Evolutionary conservation across 1,140 invertebrate genomes (phyloP).

Genomic region (Littorina saxatilis): DNA sequence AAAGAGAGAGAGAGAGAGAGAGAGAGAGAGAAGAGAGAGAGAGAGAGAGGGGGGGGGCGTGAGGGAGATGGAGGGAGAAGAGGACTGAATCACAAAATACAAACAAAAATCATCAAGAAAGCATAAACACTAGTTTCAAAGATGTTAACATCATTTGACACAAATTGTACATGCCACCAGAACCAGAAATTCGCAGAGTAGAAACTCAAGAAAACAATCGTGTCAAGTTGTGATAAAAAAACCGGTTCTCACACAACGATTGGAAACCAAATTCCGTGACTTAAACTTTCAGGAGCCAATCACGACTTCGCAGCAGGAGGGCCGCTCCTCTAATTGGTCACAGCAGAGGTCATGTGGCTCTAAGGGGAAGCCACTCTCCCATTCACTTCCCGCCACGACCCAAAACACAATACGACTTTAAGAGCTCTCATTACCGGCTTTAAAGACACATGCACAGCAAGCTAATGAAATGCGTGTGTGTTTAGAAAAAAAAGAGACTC

Average conservation of each 20-base stretch:
- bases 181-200: too few relatives aligned
- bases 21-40: neutral
- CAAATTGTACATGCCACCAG: too few relatives aligned
- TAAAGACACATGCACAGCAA: neutral
- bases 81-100: too few relatives aligned
- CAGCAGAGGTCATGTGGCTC: slow-evolving; percentile 22
- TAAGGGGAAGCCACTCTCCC: neutral
- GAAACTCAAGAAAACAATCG: too few relatives aligned
- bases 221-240: too few relatives aligned
- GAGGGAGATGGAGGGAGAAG: neutral
- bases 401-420: slow-evolving; percentile 22
- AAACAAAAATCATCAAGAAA: too few relatives aligned
- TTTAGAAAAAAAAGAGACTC: slow-evolving; percentile 26
- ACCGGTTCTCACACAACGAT: too few relatives aligned
- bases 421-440: slow-evolving; percentile 25
- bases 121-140: too few relatives aligned
- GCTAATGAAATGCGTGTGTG: slow-evolving; percentile 42
- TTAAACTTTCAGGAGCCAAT: neutral
- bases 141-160: too few relatives aligned
- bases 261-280: too few relatives aligned
- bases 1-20: neutral
- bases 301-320: neutral
- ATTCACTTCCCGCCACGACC: neutral
- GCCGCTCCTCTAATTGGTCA: slow-evolving; percentile 16
- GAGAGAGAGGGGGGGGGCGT: neutral